Base-by-base conservation (phyloP, 2,113 vertebrate genomes). In the Lophotis ruficrista region DNA sequence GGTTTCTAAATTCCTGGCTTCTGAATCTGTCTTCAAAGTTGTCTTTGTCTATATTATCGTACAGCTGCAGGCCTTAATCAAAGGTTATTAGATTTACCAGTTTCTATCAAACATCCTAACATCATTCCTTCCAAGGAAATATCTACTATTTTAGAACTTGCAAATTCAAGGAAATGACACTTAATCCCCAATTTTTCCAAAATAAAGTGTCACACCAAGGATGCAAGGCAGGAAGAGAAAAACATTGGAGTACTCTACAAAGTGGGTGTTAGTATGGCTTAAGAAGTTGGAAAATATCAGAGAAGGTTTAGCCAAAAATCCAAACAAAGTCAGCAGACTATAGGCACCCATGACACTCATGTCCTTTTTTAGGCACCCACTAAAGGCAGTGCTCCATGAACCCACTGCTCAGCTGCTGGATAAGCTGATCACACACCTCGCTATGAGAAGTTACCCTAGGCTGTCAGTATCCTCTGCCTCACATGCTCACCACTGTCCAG, bases 21-120 rank as follows among this genome's bases (percentile, higher is more conserved):
- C 91, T 84, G 84, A 96, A 88, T 97, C 93, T 60, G 75, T 91
- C 95, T 91, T 95, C 92, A 93, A 88, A 93, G 79, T 86, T 66
- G 12, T 76, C 87, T 96, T 97, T 94, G 89, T 91, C 92, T 93
- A 60, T 73, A 95, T 96, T 97, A 96, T 96, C 62, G 13, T 88
- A 78, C 76, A 96, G 90, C 91, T 96, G 92, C 94, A 97, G 96
- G 72, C 94, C 97, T 97, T 95, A 95, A 91, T 96, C 95, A 96
- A 96, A 97, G 95, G 97, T 97, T 94, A 94, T 87, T 72, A 69
- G 58, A 96, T 95, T 62, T 58, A 91, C 57, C 31, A 89, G 87
- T 94, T 97, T 96, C 90, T 96, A 90, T 97, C 84, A 97, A 94
- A 89, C 61, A 89, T 89, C 54, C 27, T 81, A 81, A 92, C 60